phyloP scores from a whole-genome alignment of 2,113 vertebrate species.

The Oxyruncus cristatus region DNA sequence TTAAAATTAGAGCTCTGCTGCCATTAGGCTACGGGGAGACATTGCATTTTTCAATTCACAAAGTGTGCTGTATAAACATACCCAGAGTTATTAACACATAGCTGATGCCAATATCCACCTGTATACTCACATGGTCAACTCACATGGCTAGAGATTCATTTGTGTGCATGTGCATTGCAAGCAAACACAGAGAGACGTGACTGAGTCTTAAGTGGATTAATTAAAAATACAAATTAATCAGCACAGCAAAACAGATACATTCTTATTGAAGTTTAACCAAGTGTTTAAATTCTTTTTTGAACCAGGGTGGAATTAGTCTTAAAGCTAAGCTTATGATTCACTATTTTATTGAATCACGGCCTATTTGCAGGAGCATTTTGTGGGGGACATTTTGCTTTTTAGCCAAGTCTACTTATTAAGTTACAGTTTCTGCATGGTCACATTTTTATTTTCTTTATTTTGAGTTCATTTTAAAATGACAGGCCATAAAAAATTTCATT shows the following conservation, averaged over 20 bases:
- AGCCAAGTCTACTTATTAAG: background rate
- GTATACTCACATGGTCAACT: background rate
- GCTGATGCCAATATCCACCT: background rate
- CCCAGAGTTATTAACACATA: background rate
- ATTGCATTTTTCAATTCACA: background rate
- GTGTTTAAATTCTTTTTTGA: background rate
- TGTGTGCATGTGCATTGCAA: background rate
- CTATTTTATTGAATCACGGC: background rate
- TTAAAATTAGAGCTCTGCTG: background rate
- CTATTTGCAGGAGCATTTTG: background rate
- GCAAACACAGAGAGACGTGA: background rate
- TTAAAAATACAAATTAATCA: background rate
- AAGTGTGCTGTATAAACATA: background rate
- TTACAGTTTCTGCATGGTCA: background rate
- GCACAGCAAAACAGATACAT: background rate
- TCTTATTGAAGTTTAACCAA: background rate
- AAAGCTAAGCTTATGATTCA: background rate
- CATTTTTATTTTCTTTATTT: conserved; percentile 42
- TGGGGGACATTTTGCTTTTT: background rate
- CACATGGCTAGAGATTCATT: background rate
- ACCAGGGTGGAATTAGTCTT: background rate
- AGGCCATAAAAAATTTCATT: conserved; percentile 3
- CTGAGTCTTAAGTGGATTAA: background rate
- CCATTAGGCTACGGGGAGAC: background rate
- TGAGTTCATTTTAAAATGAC: conserved; percentile 9